phyloP scores from a whole-genome alignment of 2,113 vertebrate species.

The Monopterus albus region DNA sequence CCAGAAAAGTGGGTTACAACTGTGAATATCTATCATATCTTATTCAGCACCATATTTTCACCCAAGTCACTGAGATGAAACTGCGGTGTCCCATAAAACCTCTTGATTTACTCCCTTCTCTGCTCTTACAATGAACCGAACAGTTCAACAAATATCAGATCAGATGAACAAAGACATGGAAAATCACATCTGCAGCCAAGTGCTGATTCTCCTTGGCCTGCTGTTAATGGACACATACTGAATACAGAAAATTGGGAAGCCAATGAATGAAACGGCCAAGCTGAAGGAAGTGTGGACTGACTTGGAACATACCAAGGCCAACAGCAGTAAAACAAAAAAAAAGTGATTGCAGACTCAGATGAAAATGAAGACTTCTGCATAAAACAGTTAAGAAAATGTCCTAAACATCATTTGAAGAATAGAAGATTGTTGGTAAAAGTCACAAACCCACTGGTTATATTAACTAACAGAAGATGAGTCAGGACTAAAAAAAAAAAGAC shows the following conservation, averaged over 20 bases:
- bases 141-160: neutral
- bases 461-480: neutral
- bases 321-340: neutral
- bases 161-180: neutral
- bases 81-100: neutral
- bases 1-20: neutral
- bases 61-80: neutral
- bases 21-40: neutral
- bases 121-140: neutral
- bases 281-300: neutral
- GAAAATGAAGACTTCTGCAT: slow-evolving; percentile 1
- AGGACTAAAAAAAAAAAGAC: neutral
- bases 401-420: neutral
- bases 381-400: slow-evolving; percentile 4
- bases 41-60: neutral
- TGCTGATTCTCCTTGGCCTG: neutral
- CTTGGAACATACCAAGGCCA: slow-evolving; percentile 31
- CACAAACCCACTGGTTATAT: neutral
- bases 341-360: neutral
- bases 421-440: neutral
- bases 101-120: neutral
- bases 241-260: slow-evolving; percentile 1
- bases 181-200: slow-evolving; percentile 14
- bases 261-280: neutral
- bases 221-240: slow-evolving; percentile 7